These are phyloP conservation scores for Heterotis niloticus DNA, from an alignment of 2,113 vertebrate species.

Conservation along the genomic window DNA sequence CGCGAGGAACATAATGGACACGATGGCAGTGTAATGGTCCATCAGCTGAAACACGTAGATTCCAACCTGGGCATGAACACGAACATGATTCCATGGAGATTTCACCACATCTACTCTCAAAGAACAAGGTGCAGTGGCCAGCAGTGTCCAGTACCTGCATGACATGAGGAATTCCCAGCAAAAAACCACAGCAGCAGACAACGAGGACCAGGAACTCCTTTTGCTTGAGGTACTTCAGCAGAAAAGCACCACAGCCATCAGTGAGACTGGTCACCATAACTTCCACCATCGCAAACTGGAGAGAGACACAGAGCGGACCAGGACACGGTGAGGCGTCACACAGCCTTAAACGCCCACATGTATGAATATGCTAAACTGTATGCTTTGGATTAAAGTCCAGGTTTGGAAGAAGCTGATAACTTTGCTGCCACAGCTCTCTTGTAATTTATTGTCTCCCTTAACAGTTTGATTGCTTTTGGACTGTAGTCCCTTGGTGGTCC, in stretches of 20 bases:
- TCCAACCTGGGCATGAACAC: conserved; percentile 56
- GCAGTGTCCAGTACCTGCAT: conserved; percentile 57
- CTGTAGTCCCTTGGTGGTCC: too few species aligned
- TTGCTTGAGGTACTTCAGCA: conserved; percentile 51
- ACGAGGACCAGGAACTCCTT: conserved; percentile 64
- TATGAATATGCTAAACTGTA: too few species aligned
- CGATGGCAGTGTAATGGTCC: conserved; percentile 72
- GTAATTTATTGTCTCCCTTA: too few species aligned
- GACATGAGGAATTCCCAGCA: conserved; percentile 65
- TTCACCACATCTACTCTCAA: too few species aligned
- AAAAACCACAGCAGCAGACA: conserved; percentile 47
- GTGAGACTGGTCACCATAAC: conserved; percentile 69
- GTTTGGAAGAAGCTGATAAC: too few species aligned
- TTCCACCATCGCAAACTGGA: conserved; percentile 71
- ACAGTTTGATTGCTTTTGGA: too few species aligned
- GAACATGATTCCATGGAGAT: background rate
- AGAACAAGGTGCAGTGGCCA: too few species aligned
- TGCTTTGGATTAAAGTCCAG: too few species aligned
- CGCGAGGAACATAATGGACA: conserved; percentile 68
- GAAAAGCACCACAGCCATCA: conserved; percentile 47
- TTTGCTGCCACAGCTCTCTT: too few species aligned
- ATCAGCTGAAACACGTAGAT: conserved; percentile 72
- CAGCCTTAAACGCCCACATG: too few species aligned
- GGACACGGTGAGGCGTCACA: background rate
- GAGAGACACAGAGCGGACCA: background rate